Conservation (phyloP, 2,797 vertebrate genomes). For the Gymnodraco acuticeps region DNA sequence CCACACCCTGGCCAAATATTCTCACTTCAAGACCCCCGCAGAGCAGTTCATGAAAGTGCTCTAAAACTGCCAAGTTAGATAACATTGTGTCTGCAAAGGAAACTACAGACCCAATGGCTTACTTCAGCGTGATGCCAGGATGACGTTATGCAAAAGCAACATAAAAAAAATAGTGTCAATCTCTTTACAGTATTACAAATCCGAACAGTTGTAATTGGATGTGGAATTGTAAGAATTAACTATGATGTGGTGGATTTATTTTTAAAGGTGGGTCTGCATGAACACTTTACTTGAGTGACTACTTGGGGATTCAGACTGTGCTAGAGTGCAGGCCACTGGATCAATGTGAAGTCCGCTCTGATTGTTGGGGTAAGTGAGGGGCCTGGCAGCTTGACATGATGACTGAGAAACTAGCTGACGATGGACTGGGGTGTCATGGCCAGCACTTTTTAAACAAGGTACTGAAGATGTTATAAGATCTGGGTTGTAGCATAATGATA, state of each 20-base stretch:
- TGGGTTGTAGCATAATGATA: conserved; percentile 10
- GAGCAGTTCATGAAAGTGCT: background rate
- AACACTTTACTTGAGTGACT: conserved; percentile 37
- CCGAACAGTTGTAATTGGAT: background rate
- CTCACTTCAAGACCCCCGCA: background rate
- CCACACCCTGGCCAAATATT: background rate
- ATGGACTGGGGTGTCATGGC: conserved; percentile 16
- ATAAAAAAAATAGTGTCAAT: background rate
- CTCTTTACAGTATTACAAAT: conserved; percentile 12
- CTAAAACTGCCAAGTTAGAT: background rate
- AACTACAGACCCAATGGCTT: background rate
- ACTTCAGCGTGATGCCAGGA: background rate
- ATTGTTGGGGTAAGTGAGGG: conserved; percentile 41
- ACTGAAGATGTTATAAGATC: conserved; percentile 12
- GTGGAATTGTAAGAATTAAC: background rate
- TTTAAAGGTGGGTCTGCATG: conserved; percentile 66
- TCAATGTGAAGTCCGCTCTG: background rate
- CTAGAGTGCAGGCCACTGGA: background rate
- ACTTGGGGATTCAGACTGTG: conserved; percentile 8
- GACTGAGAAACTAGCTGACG: background rate
- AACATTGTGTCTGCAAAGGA: background rate
- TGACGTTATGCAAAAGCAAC: background rate
- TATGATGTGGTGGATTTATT: background rate
- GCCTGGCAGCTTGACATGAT: background rate
- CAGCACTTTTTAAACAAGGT: conserved; percentile 11